Evolutionary conservation across 92 coral and sea anemone genomes (phyloP).

Genomic region (Epizoanthus rinbou): DNA sequence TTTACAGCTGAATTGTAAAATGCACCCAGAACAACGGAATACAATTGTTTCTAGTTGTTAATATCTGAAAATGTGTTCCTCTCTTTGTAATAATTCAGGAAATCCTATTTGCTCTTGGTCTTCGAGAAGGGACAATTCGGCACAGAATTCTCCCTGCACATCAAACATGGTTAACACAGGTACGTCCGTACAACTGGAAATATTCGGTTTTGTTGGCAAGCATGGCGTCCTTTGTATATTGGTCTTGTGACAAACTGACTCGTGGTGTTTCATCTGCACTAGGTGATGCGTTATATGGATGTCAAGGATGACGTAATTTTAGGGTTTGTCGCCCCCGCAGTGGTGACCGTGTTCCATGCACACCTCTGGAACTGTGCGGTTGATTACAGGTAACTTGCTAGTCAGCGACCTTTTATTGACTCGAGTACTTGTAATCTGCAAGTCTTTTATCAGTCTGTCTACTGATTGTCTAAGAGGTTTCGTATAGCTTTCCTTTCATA

Average conservation of each 20-base stretch:
- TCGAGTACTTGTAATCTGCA: background rate
- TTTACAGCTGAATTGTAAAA: too few relatives aligned
- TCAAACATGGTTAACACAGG: constrained; percentile 95
- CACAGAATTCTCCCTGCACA: constrained; percentile 84
- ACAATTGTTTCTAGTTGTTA: background rate
- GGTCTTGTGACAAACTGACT: background rate
- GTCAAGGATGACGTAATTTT: constrained; percentile 90
- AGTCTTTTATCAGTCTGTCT: background rate
- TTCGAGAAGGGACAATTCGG: constrained; percentile 85
- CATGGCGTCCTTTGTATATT: background rate
- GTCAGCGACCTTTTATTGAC: background rate
- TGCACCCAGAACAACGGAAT: background rate
- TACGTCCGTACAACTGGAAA: constrained; percentile 3
- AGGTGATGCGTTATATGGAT: constrained; percentile 84
- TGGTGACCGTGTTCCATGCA: constrained; percentile 91
- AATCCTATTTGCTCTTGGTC: constrained; percentile 81
- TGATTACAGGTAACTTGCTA: constrained; percentile 78
- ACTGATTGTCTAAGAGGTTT: background rate
- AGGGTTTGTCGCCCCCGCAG: constrained; percentile 94
- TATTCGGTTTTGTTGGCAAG: background rate
- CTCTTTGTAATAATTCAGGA: constrained; percentile 60
- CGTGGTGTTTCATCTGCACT: background rate
- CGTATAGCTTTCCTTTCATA: too few relatives aligned
- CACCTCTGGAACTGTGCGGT: constrained; percentile 91
- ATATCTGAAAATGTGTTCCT: background rate